Conservation (phyloP, 2,797 vertebrate species). For the Malacoctenus gilli region DNA sequence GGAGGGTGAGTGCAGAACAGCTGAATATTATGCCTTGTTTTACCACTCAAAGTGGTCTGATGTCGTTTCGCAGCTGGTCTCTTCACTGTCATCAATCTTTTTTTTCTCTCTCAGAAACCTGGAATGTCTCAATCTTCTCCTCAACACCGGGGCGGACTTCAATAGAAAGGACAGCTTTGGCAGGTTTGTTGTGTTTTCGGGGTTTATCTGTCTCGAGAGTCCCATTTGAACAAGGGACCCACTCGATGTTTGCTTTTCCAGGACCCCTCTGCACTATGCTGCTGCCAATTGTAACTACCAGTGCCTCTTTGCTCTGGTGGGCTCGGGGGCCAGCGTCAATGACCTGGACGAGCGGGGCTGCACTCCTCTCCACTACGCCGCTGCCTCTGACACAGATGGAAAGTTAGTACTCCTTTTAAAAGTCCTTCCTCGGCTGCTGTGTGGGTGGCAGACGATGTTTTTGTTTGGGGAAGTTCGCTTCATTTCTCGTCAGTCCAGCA, state of each 20-base stretch:
- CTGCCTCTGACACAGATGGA: constrained; percentile 95
- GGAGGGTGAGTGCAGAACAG: constrained; percentile 87
- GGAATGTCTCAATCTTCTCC: constrained; percentile 97
- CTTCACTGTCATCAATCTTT: constrained; percentile 7
- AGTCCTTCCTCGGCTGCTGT: background rate
- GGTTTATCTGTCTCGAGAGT: constrained; percentile 17
- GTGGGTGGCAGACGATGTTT: constrained; percentile 10
- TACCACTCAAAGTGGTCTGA: too few relatives aligned
- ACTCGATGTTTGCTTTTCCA: constrained; percentile 66
- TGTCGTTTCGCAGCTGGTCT: background rate
- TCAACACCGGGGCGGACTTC: constrained; percentile 96
- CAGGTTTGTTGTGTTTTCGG: constrained; percentile 80
- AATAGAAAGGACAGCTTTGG: constrained; percentile 97
- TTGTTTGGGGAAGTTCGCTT: constrained; percentile 14
- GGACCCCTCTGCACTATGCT: constrained; percentile 96
- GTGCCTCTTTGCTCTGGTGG: constrained; percentile 99
- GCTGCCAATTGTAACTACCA: constrained; percentile 99
- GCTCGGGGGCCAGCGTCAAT: constrained; percentile 96
- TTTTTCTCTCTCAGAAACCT: constrained; percentile 87
- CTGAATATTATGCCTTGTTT: background rate
- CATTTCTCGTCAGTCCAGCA: constrained; percentile 8
- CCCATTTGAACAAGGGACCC: constrained; percentile 33
- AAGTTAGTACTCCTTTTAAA: constrained; percentile 85
- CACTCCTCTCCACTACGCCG: constrained; percentile 96
- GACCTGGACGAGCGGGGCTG: constrained; percentile 95